Evolutionary conservation across 2,797 vertebrate genomes (phyloP).

Genomic region (Xenentodon cancila): DNA sequence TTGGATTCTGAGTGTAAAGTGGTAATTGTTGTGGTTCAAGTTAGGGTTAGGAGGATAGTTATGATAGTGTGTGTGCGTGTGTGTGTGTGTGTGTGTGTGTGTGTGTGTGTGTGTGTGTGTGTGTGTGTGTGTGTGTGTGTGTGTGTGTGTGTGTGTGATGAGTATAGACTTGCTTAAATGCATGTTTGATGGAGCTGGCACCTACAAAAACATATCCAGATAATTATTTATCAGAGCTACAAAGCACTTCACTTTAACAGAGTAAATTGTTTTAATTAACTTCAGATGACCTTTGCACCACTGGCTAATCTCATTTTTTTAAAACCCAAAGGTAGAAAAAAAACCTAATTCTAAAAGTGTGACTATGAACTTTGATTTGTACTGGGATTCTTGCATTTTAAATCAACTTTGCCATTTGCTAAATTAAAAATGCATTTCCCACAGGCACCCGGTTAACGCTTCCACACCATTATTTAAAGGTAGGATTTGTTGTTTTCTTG

Average conservation of each 20-base stretch:
- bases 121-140: background rate
- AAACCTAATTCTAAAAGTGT: background rate
- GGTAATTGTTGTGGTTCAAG: no score
- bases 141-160: background rate
- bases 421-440: background rate
- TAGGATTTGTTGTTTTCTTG: background rate
- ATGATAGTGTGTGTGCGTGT: background rate
- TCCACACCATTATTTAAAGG: slow-evolving; percentile 6
- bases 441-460: slow-evolving; percentile 15
- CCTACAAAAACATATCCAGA: background rate
- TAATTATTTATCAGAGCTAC: background rate
- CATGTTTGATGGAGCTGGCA: background rate
- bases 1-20: no score
- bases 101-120: background rate
- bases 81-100: background rate
- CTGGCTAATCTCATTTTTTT: background rate
- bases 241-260: background rate
- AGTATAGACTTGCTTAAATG: background rate
- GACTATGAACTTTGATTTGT: background rate
- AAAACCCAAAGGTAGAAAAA: no score
- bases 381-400: background rate
- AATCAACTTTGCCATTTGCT: background rate
- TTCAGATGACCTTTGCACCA: no score
- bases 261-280: background rate
- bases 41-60: no score